Percentiles rank a stretch among this genome's conserved stretches.
These are phyloP conservation scores for Poecilia picta DNA, from an alignment of 2,797 vertebrate genomes.

Conservation along the genomic window DNA sequence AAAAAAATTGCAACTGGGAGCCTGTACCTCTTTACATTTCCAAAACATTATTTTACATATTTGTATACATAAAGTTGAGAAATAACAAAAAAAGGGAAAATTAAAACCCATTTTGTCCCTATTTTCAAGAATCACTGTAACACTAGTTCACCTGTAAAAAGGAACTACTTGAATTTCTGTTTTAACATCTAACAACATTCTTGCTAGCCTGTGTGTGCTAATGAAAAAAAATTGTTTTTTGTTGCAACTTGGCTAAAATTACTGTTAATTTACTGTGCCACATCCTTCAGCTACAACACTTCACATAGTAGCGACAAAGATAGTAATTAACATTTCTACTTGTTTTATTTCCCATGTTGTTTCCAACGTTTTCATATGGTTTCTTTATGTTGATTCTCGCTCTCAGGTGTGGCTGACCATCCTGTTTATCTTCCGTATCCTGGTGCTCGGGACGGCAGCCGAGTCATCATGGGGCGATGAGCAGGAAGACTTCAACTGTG, in stretches of 20 bases:
- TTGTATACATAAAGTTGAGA: too few species aligned
- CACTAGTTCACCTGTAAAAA: not conserved
- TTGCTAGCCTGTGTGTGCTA: not conserved
- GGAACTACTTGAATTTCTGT: not conserved
- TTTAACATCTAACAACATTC: not conserved
- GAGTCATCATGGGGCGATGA: constrained; percentile 98
- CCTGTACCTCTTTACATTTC: too few species aligned
- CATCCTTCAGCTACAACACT: not conserved
- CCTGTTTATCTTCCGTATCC: constrained; percentile 97
- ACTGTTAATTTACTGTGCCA: not conserved
- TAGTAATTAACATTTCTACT: not conserved
- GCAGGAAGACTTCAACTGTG: constrained; percentile 94
- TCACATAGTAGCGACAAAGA: not conserved
- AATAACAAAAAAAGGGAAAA: too few species aligned
- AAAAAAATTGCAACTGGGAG: too few species aligned
- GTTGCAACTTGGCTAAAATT: not conserved
- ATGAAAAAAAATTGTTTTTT: not conserved
- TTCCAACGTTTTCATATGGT: not conserved
- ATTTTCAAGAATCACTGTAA: too few species aligned
- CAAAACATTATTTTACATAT: too few species aligned
- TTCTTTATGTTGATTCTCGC: not conserved
- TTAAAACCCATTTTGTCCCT: too few species aligned
- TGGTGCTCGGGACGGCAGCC: constrained; percentile 93
- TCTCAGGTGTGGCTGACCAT: constrained; percentile 92
- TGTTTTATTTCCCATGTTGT: not conserved